Evolutionary conservation across 1,140 invertebrate species (phyloP), one percentile per base, ranked within the genome.

Genomic region (Idris sp.): DNA sequence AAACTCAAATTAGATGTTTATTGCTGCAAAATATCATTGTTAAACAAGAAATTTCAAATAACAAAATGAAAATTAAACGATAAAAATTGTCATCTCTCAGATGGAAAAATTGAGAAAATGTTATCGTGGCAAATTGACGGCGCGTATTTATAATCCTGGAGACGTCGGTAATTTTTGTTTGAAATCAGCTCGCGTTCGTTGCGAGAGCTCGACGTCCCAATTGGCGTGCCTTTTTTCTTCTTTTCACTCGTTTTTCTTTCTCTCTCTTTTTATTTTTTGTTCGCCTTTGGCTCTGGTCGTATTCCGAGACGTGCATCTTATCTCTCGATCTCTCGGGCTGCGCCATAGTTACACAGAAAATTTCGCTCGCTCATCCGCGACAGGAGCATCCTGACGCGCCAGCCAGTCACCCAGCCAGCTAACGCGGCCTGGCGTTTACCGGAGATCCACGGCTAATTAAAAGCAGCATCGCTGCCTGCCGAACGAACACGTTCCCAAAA

Each of bases 401-500:
- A 56, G 67, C 19, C 48, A 51, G 54, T 28, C 49, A 65, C 22
- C 65, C 56, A 56, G 56, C 49, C 56, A 33, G 54, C 54, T 59
- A 61, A 69, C 61, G 31, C 43, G 53, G 69, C 62, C 61, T 65
- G 76, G 73, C 79, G 69, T 81, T 78, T 74, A 72, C 73, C 76
- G 76, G 54, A 79, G 73, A 81, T 81, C 79, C 78, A 77, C 76
- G 77, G 74, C 79, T 79, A 81, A 81, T 81, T 79, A 81, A 81
- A 81, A 79, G 78, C 78, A 76, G 71, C 76, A 72, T 71, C 77
- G 77, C 76, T 78, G 76, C 69, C 76, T 74, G 76, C 69, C 79
- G 76, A 74, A 67, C 78, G 71, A 67, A 44, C 56, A 59, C 41
- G 61, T 18, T 16, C 33, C 26, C 14, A 30, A 16, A 19, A 44